Evolutionary conservation across 2,113 vertebrate genomes (phyloP).

Genomic region (Engystomops pustulosus): DNA sequence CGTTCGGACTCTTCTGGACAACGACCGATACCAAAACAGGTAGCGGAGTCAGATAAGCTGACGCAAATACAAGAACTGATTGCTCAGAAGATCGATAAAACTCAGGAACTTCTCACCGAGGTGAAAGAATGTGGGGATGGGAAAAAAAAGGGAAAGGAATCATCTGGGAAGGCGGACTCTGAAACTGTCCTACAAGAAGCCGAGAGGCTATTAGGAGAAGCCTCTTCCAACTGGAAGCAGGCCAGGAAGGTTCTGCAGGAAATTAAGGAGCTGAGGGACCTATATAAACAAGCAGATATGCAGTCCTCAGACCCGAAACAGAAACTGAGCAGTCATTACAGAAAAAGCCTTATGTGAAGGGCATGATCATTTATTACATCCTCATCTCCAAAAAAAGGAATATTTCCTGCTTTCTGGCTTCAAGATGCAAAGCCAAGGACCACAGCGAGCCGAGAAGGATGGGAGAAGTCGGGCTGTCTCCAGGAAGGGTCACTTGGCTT

Average conservation of each 20-base stretch:
- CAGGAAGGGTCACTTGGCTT: conserved; percentile 14
- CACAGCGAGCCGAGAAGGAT: neutral
- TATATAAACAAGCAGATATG: conserved; percentile 82
- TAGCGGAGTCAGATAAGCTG: conserved; percentile 68
- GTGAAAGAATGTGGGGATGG: conserved; percentile 77
- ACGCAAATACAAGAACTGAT: conserved; percentile 86
- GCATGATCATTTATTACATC: conserved; percentile 16
- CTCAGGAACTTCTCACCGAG: conserved; percentile 85
- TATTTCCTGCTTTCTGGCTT: conserved; percentile 46
- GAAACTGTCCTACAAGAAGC: conserved; percentile 81
- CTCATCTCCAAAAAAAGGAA: conserved; percentile 41
- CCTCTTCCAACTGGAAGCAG: conserved; percentile 82
- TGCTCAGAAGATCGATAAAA: conserved; percentile 86
- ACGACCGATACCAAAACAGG: conserved; percentile 48
- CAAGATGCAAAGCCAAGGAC: conserved; percentile 39
- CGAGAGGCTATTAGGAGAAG: conserved; percentile 85
- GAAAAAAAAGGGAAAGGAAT: conserved; percentile 73
- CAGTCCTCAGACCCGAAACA: conserved; percentile 70
- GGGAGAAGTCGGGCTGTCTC: neutral
- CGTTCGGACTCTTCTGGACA: conserved; percentile 70
- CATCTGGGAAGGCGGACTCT: conserved; percentile 67
- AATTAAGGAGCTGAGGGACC: conserved; percentile 82
- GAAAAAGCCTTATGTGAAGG: conserved; percentile 86
- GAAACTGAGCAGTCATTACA: conserved; percentile 74
- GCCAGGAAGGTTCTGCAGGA: conserved; percentile 88